These are phyloP conservation scores for Atrichornis clamosus DNA, from an alignment of 2,113 vertebrate species.

Conservation along the genomic window DNA sequence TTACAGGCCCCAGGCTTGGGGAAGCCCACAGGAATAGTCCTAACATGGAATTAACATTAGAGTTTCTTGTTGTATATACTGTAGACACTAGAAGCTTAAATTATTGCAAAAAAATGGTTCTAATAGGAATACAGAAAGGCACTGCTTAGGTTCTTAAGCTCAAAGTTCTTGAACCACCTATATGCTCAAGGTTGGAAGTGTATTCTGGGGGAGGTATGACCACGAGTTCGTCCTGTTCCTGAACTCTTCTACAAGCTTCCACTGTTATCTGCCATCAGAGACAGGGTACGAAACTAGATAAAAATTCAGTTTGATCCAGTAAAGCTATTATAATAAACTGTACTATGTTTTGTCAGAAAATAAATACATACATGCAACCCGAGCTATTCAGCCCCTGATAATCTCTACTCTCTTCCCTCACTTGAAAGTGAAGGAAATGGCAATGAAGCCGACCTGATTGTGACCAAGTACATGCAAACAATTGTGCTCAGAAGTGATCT, in stretches of 20 bases:
- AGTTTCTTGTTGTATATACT: not conserved
- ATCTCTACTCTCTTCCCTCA: not conserved
- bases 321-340: not conserved
- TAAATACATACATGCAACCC: not conserved
- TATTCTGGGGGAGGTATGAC: not conserved
- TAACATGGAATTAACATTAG: not conserved
- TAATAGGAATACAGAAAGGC: not conserved
- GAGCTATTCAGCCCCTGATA: not conserved
- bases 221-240: not conserved
- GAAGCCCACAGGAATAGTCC: not conserved
- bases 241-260: not conserved
- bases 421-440: not conserved
- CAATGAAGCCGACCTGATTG: not conserved
- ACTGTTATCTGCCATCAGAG: not conserved
- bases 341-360: not conserved
- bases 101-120: not conserved
- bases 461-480: not conserved
- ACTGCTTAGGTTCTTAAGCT: not conserved
- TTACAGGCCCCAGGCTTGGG: not conserved
- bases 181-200: not conserved
- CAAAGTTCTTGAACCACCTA: not conserved
- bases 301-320: not conserved
- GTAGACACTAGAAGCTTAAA: not conserved
- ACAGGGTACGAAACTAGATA: not conserved
- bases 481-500: not conserved